Evolutionary conservation across 1,140 invertebrate species (phyloP).

Genomic region (Oppia nitens): DNA sequence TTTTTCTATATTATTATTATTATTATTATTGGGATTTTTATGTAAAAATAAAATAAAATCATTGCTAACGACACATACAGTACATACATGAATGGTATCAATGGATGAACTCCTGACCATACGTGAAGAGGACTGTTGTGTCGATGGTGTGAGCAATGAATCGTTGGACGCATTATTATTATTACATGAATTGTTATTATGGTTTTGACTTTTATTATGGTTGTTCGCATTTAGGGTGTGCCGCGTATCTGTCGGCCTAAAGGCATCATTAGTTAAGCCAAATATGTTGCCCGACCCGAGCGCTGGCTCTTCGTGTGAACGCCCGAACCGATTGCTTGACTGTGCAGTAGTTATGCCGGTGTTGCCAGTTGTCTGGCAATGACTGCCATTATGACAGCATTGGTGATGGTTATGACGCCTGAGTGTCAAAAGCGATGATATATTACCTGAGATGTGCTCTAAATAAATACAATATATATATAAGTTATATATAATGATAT

Average conservation of each 20-base stretch:
- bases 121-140: not conserved
- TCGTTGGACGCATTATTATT: not conserved
- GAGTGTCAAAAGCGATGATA: not conserved
- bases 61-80: too few relatives aligned
- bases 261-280: not conserved
- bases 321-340: not conserved
- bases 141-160: not conserved
- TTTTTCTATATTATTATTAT: too few relatives aligned
- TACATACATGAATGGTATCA: conserved; percentile 7
- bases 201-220: too few relatives aligned
- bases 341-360: not conserved
- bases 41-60: too few relatives aligned
- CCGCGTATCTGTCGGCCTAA: not conserved
- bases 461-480: too few relatives aligned
- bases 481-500: too few relatives aligned
- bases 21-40: too few relatives aligned
- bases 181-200: too few relatives aligned
- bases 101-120: conserved; percentile 5
- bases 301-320: conserved; percentile 8
- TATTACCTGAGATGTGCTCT: not conserved
- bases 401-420: not conserved
- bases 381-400: not conserved
- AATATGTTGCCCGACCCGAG: conserved; percentile 2
- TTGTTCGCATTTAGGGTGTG: not conserved
- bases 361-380: not conserved